Conservation (phyloP, 37 sponge, comb jelly and placozoan species). For the Beroe ovata region DNA sequence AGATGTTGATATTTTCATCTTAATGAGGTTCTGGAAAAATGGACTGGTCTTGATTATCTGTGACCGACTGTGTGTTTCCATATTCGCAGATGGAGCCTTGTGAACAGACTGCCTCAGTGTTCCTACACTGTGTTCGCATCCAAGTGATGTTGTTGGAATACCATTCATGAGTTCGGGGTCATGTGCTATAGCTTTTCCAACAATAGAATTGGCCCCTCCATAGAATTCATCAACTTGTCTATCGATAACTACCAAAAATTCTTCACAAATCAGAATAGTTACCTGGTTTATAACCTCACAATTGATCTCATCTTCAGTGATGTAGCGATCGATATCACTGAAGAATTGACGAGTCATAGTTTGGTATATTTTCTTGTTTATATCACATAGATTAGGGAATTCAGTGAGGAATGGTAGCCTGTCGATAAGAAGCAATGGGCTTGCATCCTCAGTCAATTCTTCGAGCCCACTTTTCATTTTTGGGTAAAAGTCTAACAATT, state of each 20-base stretch:
- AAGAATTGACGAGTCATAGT: background rate
- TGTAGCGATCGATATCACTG: background rate
- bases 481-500: background rate
- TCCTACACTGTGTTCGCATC: slow-evolving; percentile 37
- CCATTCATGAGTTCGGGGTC: background rate
- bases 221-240: slow-evolving; percentile 25
- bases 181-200: background rate
- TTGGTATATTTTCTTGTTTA: background rate
- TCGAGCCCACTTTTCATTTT: background rate
- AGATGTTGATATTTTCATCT: background rate
- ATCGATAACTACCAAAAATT: slow-evolving; percentile 1
- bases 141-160: background rate
- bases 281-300: background rate
- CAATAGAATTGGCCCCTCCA: slow-evolving; percentile 2
- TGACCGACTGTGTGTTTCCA: background rate
- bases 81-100: slow-evolving; percentile 11
- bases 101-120: background rate
- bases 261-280: background rate
- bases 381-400: background rate
- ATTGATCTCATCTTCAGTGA: background rate
- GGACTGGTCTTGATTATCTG: slow-evolving; percentile 40
- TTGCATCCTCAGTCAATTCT: background rate
- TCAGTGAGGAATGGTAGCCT: background rate
- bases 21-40: background rate
- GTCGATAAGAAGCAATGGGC: background rate